phyloP scores from a whole-genome alignment of 2,797 vertebrate species.

The Hybognathus amarus region DNA sequence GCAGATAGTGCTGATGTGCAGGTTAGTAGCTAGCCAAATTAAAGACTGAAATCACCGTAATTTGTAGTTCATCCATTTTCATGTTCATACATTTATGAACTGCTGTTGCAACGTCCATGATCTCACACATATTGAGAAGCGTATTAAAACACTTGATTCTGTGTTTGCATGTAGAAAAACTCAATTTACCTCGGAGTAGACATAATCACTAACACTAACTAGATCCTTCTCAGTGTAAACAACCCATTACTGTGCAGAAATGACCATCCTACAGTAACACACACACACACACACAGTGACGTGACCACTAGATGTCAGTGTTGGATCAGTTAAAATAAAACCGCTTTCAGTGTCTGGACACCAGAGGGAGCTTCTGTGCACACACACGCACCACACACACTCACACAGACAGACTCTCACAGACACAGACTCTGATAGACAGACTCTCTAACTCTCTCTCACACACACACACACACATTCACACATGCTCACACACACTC shows the following conservation, averaged over 20 bases:
- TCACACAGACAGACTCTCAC: too few species aligned
- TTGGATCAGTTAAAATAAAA: neutral
- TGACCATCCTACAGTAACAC: neutral
- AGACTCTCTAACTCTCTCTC: too few species aligned
- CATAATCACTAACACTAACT: neutral
- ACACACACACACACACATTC: too few species aligned
- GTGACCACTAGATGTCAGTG: conserved; percentile 68
- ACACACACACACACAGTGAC: neutral
- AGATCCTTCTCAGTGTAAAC: neutral
- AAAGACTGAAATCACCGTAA: neutral
- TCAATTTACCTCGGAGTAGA: neutral
- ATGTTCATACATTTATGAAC: neutral
- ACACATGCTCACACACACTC: too few species aligned
- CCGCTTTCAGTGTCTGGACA: conserved; percentile 40
- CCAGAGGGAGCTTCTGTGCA: conserved; percentile 56
- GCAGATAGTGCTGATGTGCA: neutral
- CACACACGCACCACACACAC: too few species aligned
- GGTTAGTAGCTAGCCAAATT: neutral
- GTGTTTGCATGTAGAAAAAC: neutral
- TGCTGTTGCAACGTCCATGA: neutral
- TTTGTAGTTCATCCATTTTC: neutral
- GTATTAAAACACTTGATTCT: neutral
- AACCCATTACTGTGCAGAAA: neutral
- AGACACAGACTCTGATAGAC: too few species aligned
- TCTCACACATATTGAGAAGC: neutral